Evolutionary conservation across 2,113 vertebrate genomes (phyloP).

Genomic region (Regulus satrapa): DNA sequence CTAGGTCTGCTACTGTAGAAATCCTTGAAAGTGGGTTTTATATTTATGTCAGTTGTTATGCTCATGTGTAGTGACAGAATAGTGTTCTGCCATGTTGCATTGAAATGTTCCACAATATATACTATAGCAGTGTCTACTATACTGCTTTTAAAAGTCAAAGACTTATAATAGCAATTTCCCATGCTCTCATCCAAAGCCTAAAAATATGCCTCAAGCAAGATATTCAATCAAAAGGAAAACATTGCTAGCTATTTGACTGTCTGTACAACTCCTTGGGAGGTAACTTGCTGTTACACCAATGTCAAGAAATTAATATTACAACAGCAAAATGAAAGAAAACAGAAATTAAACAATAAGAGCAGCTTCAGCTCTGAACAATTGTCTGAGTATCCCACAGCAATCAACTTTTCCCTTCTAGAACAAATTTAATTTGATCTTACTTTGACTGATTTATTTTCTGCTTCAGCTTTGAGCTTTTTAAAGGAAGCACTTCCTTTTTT

Average conservation of each 20-base stretch:
- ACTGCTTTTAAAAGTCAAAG: conserved; percentile 39
- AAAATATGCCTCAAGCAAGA: conserved; percentile 46
- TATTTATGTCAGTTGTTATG: neutral
- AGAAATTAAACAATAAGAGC: conserved; percentile 43
- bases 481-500: neutral
- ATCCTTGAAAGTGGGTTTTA: neutral
- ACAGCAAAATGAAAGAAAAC: conserved; percentile 45
- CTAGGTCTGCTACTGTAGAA: neutral
- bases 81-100: neutral
- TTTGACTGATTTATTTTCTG: conserved; percentile 10
- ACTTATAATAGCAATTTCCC: conserved; percentile 54
- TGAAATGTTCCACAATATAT: conserved; percentile 15
- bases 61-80: neutral
- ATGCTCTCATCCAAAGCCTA: conserved; percentile 47
- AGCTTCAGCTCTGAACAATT: neutral
- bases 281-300: neutral
- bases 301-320: conserved; percentile 51
- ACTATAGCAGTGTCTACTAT: neutral
- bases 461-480: neutral
- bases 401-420: neutral
- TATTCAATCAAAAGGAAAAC: conserved; percentile 54
- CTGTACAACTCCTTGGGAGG: conserved; percentile 39
- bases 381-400: neutral
- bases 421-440: conserved; percentile 10
- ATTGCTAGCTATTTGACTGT: conserved; percentile 51